Percentiles rank a stretch among this genome's conserved stretches.
phyloP scores from a whole-genome alignment of 1,140 invertebrate genomes.

The Lethrus apterus region DNA sequence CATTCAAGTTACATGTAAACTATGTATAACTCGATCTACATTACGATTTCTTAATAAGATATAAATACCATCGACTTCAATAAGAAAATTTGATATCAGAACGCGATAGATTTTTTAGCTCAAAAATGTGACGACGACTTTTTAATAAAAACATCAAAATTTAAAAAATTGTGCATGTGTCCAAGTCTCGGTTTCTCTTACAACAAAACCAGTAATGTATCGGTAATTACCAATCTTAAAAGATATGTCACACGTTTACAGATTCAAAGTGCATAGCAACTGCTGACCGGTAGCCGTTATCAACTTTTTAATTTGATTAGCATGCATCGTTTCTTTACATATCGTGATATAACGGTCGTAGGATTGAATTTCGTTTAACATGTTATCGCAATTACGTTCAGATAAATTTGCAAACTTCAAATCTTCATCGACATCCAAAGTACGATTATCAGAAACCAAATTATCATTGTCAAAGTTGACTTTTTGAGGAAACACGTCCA shows the following conservation, averaged over 20 bases:
- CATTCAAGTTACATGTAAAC: no score
- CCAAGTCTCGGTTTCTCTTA: no score
- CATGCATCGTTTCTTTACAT: slow-evolving; percentile 50
- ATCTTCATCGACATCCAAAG: slow-evolving; percentile 1
- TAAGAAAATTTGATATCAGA: no score
- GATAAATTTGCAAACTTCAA: slow-evolving; percentile 4
- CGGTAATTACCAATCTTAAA: not conserved
- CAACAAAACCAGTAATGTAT: no score
- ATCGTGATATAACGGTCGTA: slow-evolving; percentile 45
- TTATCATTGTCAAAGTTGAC: slow-evolving; percentile 33
- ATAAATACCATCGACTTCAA: no score
- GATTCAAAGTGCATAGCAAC: slow-evolving; percentile 48
- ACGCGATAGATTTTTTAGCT: no score
- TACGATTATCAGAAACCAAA: not conserved
- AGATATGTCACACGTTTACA: no score
- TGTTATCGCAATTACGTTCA: slow-evolving; percentile 23
- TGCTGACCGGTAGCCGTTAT: slow-evolving; percentile 54
- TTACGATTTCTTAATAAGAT: no score
- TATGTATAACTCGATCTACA: no score
- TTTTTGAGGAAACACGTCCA: slow-evolving; percentile 43
- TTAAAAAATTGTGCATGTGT: no score
- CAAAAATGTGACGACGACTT: no score
- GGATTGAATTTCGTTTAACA: slow-evolving; percentile 38
- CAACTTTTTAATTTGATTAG: slow-evolving; percentile 53
- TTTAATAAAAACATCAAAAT: no score